Conservation (phyloP, 2,113 vertebrate species). For the Hystrix cristata region DNA sequence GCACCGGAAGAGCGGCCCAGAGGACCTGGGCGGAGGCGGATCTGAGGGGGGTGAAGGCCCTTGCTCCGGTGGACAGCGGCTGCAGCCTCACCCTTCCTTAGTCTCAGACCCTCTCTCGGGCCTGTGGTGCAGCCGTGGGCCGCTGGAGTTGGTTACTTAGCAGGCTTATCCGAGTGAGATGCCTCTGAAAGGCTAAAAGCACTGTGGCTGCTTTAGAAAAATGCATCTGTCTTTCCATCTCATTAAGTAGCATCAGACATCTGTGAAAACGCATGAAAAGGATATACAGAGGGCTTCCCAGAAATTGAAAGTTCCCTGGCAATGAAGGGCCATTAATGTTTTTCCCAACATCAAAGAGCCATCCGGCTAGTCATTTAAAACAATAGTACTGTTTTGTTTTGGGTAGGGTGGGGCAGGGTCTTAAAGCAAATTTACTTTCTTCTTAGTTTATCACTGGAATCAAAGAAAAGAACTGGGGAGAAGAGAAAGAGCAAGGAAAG, state of each 20-base stretch:
- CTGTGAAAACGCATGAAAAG: constrained; percentile 56
- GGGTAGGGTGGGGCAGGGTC: neutral
- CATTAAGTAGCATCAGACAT: constrained; percentile 50
- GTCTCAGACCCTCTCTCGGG: neutral
- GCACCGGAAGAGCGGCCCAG: neutral
- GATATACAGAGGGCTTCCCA: neutral
- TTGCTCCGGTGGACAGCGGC: neutral
- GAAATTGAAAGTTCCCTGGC: constrained; percentile 22
- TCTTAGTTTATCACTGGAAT: constrained; percentile 50
- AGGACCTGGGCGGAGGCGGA: neutral
- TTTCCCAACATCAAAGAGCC: constrained; percentile 62
- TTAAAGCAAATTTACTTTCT: constrained; percentile 60
- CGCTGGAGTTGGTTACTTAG: neutral
- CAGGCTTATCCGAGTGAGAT: neutral
- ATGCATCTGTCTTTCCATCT: constrained; percentile 39
- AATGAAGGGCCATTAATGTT: constrained; percentile 49
- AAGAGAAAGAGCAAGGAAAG: neutral
- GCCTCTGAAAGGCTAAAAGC: neutral
- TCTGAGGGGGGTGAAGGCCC: neutral
- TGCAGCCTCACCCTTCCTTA: neutral
- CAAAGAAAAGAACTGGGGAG: neutral
- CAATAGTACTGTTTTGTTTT: constrained; percentile 41
- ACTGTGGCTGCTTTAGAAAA: constrained; percentile 60
- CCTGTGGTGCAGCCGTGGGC: neutral
- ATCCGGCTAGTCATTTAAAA: constrained; percentile 15